Evolutionary conservation across 2,888 invertebrate genomes (phyloP), one percentile per base, ranked within the genome.

Genomic region (Dorcus parallelipipedus): DNA sequence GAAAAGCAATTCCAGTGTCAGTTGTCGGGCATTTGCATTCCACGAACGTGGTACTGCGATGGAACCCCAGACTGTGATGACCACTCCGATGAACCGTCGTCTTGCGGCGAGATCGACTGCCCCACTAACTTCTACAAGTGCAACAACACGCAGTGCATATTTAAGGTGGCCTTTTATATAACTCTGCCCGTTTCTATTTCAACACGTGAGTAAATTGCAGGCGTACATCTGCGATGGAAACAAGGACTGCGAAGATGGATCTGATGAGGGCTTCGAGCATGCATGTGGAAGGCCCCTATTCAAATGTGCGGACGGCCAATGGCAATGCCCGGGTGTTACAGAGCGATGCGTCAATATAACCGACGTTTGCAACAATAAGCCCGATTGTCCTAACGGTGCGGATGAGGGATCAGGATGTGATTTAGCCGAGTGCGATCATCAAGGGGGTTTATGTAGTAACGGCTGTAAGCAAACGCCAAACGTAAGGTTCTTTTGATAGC

Each of bases 371-470:
- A 93, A 99, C 76, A 88, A 86, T 4, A 89, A 87, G 40, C 78
- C 83, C 0, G 94, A 97, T 72, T 99, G 98, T 78, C 97, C 97
- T 0, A 95, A 95, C 72, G 95, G 93, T 0, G 87, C 88, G 0
- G 95, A 96, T 73, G 98, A 99, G 83, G 97, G 97, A 40, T 86
- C 89, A 7, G 89, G 90, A 52, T 97, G 99, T 73, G 93, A 90
- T 69, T 82, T 92, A 50, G 86, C 86, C 0, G 90, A 93, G 70
- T 95, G 95, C 72, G 79, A 83, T 48, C 88, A 89, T 73, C 89
- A 88, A 70, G 79, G 78, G 0, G 89, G 89, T 0, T 82, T 90
- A 3, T 97, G 97, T 74, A 89, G 91, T 2, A 91, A 91, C 73
- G 86, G 85, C 2, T 95, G 96, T 76, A 89, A 90, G 65, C 90